phyloP scores from a whole-genome alignment of 2,113 vertebrate genomes.

The Corydoras maculifer region DNA sequence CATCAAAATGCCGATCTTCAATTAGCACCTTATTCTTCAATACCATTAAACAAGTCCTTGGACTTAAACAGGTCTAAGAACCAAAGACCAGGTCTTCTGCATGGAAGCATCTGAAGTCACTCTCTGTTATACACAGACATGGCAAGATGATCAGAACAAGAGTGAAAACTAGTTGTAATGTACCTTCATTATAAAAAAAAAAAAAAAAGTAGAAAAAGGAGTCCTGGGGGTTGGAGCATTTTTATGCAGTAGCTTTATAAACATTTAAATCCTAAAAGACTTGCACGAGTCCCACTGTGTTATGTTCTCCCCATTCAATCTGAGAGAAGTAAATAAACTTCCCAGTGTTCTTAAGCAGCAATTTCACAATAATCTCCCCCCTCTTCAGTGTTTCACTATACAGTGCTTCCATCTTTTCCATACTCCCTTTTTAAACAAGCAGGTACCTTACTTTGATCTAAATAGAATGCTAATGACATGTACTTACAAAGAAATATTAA shows the following conservation, averaged over 20 bases:
- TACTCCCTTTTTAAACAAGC: slow-evolving; percentile 4
- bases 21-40: too few species aligned
- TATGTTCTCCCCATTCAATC: not conserved
- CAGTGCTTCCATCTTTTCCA: slow-evolving; percentile 5
- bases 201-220: slow-evolving; percentile 15
- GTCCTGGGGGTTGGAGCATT: slow-evolving; percentile 43
- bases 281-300: too few species aligned
- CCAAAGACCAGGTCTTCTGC: too few species aligned
- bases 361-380: slow-evolving; percentile 8
- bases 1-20: slow-evolving; percentile 8
- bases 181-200: slow-evolving; percentile 5
- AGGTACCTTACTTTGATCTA: slow-evolving; percentile 51
- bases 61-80: too few species aligned
- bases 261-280: not conserved
- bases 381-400: slow-evolving; percentile 16
- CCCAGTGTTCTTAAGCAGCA: slow-evolving; percentile 25
- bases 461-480: slow-evolving; percentile 51
- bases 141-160: too few species aligned
- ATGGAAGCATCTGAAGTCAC: too few species aligned
- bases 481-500: slow-evolving; percentile 23
- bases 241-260: slow-evolving; percentile 4
- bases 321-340: slow-evolving; percentile 1
- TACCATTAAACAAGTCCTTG: too few species aligned
- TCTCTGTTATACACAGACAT: too few species aligned
- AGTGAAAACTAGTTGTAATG: too few species aligned